These are phyloP conservation scores for Drosophila ficusphila DNA, from an alignment of 1,140 invertebrate genomes.

Conservation along the genomic window DNA sequence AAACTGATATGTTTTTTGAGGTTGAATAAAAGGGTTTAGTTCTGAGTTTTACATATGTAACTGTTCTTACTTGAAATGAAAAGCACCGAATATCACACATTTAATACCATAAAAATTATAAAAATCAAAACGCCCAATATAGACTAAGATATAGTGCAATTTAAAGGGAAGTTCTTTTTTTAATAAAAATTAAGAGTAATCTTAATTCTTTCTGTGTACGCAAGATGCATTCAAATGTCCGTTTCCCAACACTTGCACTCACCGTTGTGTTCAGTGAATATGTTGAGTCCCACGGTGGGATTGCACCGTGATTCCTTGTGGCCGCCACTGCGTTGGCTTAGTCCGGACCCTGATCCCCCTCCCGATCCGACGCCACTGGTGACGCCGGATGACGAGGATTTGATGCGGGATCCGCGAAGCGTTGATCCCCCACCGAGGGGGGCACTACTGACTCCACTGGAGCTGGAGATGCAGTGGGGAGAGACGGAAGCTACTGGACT, in stretches of 20 bases:
- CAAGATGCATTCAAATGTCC: slow-evolving; percentile 6
- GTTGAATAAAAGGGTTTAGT: too few relatives aligned
- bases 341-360: slow-evolving; percentile 59
- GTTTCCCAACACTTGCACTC: slow-evolving; percentile 66
- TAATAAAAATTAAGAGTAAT: background rate
- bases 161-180: too few relatives aligned
- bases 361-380: slow-evolving; percentile 87
- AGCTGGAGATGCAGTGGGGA: slow-evolving; percentile 68
- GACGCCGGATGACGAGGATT: slow-evolving; percentile 84
- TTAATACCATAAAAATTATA: too few relatives aligned
- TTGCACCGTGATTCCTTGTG: slow-evolving; percentile 89
- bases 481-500: slow-evolving; percentile 69
- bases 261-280: slow-evolving; percentile 96
- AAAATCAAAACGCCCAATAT: too few relatives aligned
- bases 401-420: slow-evolving; percentile 80
- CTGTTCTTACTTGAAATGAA: too few relatives aligned
- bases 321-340: slow-evolving; percentile 85
- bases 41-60: too few relatives aligned
- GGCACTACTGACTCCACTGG: slow-evolving; percentile 34
- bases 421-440: slow-evolving; percentile 75
- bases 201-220: slow-evolving; percentile 1
- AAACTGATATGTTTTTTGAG: background rate
- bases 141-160: too few relatives aligned
- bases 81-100: too few relatives aligned
- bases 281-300: slow-evolving; percentile 91